Evolutionary conservation across 2,113 vertebrate species (phyloP).

Genomic region (Patagioenas fasciata): DNA sequence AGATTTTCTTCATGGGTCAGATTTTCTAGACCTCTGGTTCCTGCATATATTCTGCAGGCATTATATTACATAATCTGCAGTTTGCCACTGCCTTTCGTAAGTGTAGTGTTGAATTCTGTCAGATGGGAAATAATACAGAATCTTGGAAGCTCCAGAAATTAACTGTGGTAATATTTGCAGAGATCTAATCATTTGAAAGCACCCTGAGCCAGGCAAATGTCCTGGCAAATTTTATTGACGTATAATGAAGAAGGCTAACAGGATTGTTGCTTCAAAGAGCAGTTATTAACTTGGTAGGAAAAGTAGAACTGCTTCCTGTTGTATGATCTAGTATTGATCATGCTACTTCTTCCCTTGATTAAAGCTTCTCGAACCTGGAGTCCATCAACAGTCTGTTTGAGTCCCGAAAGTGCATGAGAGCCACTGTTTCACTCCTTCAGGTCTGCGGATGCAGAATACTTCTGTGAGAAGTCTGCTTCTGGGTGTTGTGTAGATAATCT

Average conservation of each 20-base stretch:
- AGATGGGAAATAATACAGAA: background rate
- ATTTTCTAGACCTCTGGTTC: background rate
- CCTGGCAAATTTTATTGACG: background rate
- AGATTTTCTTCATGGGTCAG: background rate
- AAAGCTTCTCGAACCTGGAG: background rate
- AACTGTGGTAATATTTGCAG: background rate
- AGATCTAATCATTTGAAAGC: background rate
- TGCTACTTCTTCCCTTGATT: background rate
- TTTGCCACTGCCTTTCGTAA: background rate
- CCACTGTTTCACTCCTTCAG: background rate
- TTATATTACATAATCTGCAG: background rate
- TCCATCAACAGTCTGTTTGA: background rate
- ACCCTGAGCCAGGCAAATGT: background rate
- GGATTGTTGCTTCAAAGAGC: background rate
- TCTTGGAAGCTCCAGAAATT: background rate
- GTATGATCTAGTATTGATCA: background rate
- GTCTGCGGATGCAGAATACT: background rate
- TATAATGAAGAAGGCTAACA: background rate
- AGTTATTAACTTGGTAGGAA: background rate
- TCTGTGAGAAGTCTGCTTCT: background rate
- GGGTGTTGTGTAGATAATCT: background rate
- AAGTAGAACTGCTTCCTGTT: background rate
- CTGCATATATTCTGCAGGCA: background rate
- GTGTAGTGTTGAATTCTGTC: background rate
- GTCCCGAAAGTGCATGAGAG: fast-evolving